A percentile compares a stretch with the other conserved stretches of the same genome.
These are phyloP conservation scores for Polypedilum vanderplanki DNA, from an alignment of 1,140 invertebrate genomes.

Conservation along the genomic window DNA sequence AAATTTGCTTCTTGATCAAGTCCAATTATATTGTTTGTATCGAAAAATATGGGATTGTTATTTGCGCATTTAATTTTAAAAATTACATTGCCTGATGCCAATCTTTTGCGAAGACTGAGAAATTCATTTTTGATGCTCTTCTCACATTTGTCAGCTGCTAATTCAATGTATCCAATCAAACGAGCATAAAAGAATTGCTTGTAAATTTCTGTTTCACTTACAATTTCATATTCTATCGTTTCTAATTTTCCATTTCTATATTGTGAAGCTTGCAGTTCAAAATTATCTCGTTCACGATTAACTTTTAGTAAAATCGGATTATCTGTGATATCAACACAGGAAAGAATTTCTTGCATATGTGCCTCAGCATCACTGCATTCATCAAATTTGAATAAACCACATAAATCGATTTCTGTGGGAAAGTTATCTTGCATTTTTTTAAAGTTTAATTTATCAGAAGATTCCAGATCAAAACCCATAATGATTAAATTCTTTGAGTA, in stretches of 20 bases:
- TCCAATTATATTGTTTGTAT: conserved; percentile 23
- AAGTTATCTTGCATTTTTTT: conserved; percentile 56
- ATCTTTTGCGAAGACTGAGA: conserved; percentile 50
- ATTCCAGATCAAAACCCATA: conserved; percentile 55
- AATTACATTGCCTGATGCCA: conserved; percentile 42
- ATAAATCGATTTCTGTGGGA: conserved; percentile 66
- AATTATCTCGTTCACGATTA: conserved; percentile 45
- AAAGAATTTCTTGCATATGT: conserved; percentile 54
- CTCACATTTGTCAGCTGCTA: conserved; percentile 49
- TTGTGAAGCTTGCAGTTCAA: conserved; percentile 55
- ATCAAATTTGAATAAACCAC: conserved; percentile 59
- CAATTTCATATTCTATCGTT: conserved; percentile 52
- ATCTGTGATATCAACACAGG: conserved; percentile 67
- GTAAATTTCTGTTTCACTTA: conserved; percentile 54
- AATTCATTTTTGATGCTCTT: conserved; percentile 50
- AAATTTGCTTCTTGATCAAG: conserved; percentile 34
- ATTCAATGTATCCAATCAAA: conserved; percentile 49
- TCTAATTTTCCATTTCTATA: conserved; percentile 64
- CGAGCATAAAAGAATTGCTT: conserved; percentile 60
- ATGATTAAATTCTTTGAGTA: conserved; percentile 59
- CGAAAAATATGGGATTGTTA: conserved; percentile 37
- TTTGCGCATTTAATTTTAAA: conserved; percentile 35
- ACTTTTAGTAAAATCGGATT: conserved; percentile 62
- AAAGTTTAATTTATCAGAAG: conserved; percentile 49
- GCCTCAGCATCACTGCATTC: conserved; percentile 48